These are phyloP conservation scores for Montipora capricornis DNA, from an alignment of 64 coral and sea anemone species.

Conservation along the genomic window DNA sequence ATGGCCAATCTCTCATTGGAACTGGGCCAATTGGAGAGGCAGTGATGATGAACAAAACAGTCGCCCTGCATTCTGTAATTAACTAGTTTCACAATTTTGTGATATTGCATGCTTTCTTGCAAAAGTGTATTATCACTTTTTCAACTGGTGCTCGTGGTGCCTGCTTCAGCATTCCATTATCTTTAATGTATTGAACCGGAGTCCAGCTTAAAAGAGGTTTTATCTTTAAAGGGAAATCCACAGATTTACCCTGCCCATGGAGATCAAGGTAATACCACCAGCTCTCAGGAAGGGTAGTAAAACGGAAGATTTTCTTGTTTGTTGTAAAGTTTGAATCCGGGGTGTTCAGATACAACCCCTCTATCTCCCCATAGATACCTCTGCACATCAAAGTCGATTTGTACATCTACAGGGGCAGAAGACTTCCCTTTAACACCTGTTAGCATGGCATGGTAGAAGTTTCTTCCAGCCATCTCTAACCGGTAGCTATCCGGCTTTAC, in stretches of 20 bases:
- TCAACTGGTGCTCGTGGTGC: slow-evolving; percentile 18
- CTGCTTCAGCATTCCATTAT: slow-evolving; percentile 13
- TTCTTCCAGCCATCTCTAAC: slow-evolving; percentile 16
- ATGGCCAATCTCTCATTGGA: too few species aligned
- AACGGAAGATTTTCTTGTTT: slow-evolving; percentile 15
- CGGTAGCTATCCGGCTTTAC: neutral
- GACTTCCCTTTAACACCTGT: slow-evolving; percentile 9
- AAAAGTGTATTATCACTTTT: slow-evolving; percentile 23
- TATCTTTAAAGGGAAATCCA: slow-evolving; percentile 64
- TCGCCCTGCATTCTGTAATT: slow-evolving; percentile 9
- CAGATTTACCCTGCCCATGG: slow-evolving; percentile 46
- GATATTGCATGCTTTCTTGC: slow-evolving; percentile 10
- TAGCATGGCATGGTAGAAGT: slow-evolving; percentile 11
- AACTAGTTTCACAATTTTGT: neutral
- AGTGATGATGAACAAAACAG: neutral
- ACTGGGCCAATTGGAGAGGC: too few species aligned
- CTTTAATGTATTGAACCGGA: slow-evolving; percentile 1
- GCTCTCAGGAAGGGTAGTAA: slow-evolving; percentile 44
- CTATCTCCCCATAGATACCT: neutral
- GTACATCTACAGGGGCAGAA: slow-evolving; percentile 27
- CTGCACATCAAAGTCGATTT: slow-evolving; percentile 39
- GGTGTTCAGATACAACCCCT: slow-evolving; percentile 11
- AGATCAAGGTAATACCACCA: slow-evolving; percentile 54
- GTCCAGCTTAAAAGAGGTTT: slow-evolving; percentile 30
- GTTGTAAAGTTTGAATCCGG: neutral